These are phyloP conservation scores for Leucoraja erinaceus DNA, from an alignment of 2,113 vertebrate genomes.

Conservation along the genomic window DNA sequence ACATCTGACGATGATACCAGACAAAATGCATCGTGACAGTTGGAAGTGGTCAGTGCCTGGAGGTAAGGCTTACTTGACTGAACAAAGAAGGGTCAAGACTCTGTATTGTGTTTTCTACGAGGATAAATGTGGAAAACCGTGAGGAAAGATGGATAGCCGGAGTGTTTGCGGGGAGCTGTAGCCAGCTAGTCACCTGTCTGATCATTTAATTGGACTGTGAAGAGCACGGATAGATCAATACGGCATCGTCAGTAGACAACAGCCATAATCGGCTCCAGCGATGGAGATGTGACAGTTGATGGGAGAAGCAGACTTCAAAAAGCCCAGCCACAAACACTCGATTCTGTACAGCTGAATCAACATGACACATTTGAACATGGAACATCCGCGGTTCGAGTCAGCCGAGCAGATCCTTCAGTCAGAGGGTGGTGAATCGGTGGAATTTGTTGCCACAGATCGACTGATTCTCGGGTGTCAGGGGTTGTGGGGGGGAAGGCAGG, in stretches of 20 bases:
- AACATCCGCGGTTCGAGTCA: background rate
- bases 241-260: constrained; percentile 4
- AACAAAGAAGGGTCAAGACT: constrained; percentile 13
- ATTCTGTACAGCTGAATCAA: constrained; percentile 33
- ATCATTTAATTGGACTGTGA: constrained; percentile 34
- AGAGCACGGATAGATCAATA: constrained; percentile 32
- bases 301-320: constrained; percentile 17
- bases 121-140: background rate
- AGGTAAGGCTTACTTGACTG: constrained; percentile 8
- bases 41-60: background rate
- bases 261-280: constrained; percentile 13
- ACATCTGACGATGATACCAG: background rate
- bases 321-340: background rate
- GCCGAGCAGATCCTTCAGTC: background rate
- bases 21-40: background rate
- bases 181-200: constrained; percentile 19
- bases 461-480: too few species aligned
- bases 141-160: background rate
- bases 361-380: constrained; percentile 34
- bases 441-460: too few species aligned
- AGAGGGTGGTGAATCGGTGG: too few species aligned
- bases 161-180: background rate
- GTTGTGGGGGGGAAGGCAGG: too few species aligned
- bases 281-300: constrained; percentile 17
- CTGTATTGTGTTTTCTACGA: background rate